Evolutionary conservation across 2,888 invertebrate species (phyloP), one percentile per base, ranked within the genome.

Genomic region (Drosophila longiperda): DNA sequence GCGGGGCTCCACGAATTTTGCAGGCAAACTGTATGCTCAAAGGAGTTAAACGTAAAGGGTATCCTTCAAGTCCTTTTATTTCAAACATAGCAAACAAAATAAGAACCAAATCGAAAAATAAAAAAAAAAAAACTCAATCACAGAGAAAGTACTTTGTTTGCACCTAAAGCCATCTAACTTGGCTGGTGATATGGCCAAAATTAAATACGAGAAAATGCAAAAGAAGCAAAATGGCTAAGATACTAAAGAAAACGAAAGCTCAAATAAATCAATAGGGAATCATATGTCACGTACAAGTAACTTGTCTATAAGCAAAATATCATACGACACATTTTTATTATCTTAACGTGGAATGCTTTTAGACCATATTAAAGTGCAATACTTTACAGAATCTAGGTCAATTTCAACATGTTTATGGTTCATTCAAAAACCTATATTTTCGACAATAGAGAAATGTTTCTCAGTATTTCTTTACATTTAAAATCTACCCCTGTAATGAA

Each of bases 111-210:
- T 81, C 82, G 70, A 71, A 71, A 40, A 29, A 64, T 52, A 67
- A 64, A 52, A 67, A 53, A 75, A 81, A 83, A 71, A 73, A 73
- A 82, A 78, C 74, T 73, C 84, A 84, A 78, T 84, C 75, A 82
- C 84, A 84, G 72, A 78, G 84, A 66, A 75, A 73, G 67, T 66
- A 69, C 79, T 67, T 58, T 71, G 50, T 72, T 71, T 59, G 63
- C 45, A 57, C 40, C 65, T 50, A 63, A 49, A 33, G 8, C 45
- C 32, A 59, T 38, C 49, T 29, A 48, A 52, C 55, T 64, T 69
- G 66, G 50, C 65, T 67, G 58, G 50, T 50, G 55, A 74, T 70
- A 65, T 64, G 32, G 20, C 32, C 32, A 42, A 57, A 8, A 29
- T 29, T 23, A 57, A 57, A 57, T 20, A 6, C 20, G 26, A 40